These are phyloP conservation scores for Sarcophaga rosellei DNA, from an alignment of 2,888 invertebrate genomes.

Conservation along the genomic window DNA sequence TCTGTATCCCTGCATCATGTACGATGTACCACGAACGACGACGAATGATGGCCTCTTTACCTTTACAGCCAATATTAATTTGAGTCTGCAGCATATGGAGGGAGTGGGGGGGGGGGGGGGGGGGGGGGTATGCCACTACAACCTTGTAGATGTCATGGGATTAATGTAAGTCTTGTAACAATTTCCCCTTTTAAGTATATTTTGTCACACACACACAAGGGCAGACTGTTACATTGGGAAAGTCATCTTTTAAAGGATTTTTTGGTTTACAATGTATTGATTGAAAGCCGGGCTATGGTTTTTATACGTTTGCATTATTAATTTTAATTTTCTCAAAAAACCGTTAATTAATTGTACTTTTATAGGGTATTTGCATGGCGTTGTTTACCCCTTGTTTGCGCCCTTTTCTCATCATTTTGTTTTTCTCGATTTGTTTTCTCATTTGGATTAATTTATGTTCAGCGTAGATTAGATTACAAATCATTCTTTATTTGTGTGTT, in stretches of 20 bases:
- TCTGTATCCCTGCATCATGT: no score
- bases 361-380: not conserved
- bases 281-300: no score
- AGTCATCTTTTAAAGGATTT: no score
- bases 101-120: no score
- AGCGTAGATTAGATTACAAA: slow-evolving; percentile 64
- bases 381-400: not conserved
- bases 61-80: not conserved
- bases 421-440: slow-evolving; percentile 27
- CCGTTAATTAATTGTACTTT: not conserved
- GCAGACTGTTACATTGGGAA: no score
- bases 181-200: no score
- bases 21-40: not conserved
- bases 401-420: not conserved
- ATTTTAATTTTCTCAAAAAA: no score
- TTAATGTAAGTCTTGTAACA: not conserved
- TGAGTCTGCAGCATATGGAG: not conserved
- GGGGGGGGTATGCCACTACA: not conserved
- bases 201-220: no score
- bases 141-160: not conserved
- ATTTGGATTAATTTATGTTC: slow-evolving; percentile 59
- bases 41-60: not conserved
- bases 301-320: no score
- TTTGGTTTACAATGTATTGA: no score
- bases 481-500: slow-evolving; percentile 44